phyloP scores from a whole-genome alignment of 2,888 invertebrate species.

The Acronicta leporina region DNA sequence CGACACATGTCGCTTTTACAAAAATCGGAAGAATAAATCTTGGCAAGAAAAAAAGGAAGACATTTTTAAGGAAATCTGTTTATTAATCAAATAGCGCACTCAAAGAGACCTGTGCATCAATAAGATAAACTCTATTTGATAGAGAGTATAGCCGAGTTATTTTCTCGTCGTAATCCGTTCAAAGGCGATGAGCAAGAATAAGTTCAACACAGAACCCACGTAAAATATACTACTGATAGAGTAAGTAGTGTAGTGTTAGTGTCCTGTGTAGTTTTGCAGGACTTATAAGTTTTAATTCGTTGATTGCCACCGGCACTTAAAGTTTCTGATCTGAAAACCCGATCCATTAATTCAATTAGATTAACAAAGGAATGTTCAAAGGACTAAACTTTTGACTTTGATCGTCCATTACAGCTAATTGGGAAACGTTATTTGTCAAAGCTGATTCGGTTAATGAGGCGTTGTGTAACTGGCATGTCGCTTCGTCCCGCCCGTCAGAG shows the following conservation, averaged over 20 bases:
- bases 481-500: constrained; percentile 30
- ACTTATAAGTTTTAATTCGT: constrained; percentile 49
- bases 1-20: not conserved
- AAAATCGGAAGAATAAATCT: not conserved
- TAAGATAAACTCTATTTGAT: constrained; percentile 46
- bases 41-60: not conserved
- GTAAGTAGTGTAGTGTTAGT: too few relatives aligned
- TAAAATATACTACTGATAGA: constrained; percentile 23
- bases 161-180: constrained; percentile 42
- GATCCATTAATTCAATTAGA: constrained; percentile 60
- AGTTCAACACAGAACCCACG: constrained; percentile 28
- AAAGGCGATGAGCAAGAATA: constrained; percentile 39
- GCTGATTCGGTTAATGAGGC: constrained; percentile 58
- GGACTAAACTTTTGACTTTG: constrained; percentile 57
- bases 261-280: constrained; percentile 11
- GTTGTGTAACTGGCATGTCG: constrained; percentile 44
- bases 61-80: constrained; percentile 21
- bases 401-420: constrained; percentile 61
- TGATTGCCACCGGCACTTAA: constrained; percentile 55
- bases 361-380: constrained; percentile 61
- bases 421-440: constrained; percentile 62
- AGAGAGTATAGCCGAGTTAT: constrained; percentile 40
- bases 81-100: constrained; percentile 37
- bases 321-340: constrained; percentile 54
- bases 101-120: constrained; percentile 44